Conservation (phyloP, 2,113 vertebrate species). For the Crotalus horridus region DNA sequence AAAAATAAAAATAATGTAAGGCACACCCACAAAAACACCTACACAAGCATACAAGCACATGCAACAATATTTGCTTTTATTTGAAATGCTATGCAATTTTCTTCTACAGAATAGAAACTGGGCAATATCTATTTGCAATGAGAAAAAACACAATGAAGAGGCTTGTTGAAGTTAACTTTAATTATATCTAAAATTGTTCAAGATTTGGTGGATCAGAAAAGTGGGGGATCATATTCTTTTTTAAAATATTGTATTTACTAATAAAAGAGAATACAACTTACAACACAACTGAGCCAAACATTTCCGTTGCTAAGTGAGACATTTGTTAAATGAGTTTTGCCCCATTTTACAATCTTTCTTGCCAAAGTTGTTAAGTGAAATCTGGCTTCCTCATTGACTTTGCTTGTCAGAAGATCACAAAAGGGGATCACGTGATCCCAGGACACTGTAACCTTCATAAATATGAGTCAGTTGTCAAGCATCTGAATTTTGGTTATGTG, state of each 20-base stretch:
- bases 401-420: neutral
- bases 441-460: neutral
- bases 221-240: neutral
- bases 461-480: neutral
- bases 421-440: neutral
- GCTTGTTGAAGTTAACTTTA: neutral
- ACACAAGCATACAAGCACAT: neutral
- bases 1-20: neutral
- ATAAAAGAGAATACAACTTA: neutral
- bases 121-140: neutral
- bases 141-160: neutral
- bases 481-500: neutral
- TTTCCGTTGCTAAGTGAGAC: neutral
- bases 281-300: neutral
- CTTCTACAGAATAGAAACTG: neutral
- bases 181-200: neutral
- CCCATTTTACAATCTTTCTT: neutral
- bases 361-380: neutral
- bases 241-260: neutral
- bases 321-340: too few species aligned
- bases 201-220: neutral
- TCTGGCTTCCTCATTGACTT: neutral
- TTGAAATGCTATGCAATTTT: neutral
- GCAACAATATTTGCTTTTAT: neutral
- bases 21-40: neutral